Conservation (phyloP, 2,113 vertebrate genomes). For the Austrofundulus limnaeus region DNA sequence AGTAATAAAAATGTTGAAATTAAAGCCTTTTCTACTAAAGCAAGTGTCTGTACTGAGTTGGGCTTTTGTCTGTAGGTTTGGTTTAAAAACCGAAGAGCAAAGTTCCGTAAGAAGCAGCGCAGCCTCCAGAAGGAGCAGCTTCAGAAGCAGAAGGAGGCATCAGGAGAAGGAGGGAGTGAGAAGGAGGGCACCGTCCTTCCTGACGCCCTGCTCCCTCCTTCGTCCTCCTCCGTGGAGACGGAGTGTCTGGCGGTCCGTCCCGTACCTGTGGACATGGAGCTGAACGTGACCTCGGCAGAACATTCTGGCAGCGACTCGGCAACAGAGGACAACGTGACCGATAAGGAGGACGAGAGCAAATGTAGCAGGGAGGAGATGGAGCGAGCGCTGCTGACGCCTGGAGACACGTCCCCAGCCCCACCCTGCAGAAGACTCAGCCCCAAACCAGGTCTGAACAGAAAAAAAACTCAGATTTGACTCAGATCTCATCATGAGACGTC, state of each 20-base stretch:
- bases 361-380: slow-evolving; percentile 83
- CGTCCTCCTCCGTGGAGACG: slow-evolving; percentile 71
- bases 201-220: slow-evolving; percentile 80
- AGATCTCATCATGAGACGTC: no score
- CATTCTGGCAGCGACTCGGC: slow-evolving; percentile 94
- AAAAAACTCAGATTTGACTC: no score
- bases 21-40: no score
- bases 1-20: no score
- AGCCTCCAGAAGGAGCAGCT: slow-evolving; percentile 98
- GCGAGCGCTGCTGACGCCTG: slow-evolving; percentile 80
- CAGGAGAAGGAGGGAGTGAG: slow-evolving; percentile 81
- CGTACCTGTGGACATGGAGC: slow-evolving; percentile 79
- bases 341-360: slow-evolving; percentile 89
- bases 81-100: slow-evolving; percentile 98
- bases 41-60: no score
- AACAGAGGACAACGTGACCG: slow-evolving; percentile 86
- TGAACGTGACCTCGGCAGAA: slow-evolving; percentile 91
- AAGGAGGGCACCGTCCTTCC: slow-evolving; percentile 68
- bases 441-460: slow-evolving; percentile 86
- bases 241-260: slow-evolving; percentile 76
- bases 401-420: slow-evolving; percentile 78
- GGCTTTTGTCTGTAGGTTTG: slow-evolving; percentile 83
- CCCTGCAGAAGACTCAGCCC: slow-evolving; percentile 91
- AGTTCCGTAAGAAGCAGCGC: slow-evolving; percentile 98
- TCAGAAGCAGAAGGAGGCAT: slow-evolving; percentile 94